Conservation (phyloP, 2,113 vertebrate species). For the Nothoprocta pentlandii region DNA sequence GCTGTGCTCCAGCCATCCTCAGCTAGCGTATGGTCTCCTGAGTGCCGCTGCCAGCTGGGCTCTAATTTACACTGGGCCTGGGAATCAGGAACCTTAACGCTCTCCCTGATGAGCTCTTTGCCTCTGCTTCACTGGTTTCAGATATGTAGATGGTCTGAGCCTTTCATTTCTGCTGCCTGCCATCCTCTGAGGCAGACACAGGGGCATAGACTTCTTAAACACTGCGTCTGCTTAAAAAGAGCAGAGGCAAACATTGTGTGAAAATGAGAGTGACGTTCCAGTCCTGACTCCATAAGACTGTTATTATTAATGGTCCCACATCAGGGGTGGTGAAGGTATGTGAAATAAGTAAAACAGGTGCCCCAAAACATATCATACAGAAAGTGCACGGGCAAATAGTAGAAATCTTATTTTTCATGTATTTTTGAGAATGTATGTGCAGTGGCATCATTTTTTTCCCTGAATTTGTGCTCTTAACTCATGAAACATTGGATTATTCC, state of each 20-base stretch:
- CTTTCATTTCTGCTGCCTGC: constrained; percentile 25
- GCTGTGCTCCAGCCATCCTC: constrained; percentile 70
- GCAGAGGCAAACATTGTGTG: neutral
- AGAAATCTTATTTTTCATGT: neutral
- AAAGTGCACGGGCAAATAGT: neutral
- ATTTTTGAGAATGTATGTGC: neutral
- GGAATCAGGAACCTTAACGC: constrained; percentile 43
- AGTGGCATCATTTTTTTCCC: neutral
- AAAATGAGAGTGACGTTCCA: neutral
- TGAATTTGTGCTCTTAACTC: neutral
- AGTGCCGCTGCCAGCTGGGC: constrained; percentile 67
- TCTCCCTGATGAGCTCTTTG: constrained; percentile 50
- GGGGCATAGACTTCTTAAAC: neutral
- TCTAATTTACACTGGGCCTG: constrained; percentile 56
- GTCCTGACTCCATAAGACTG: neutral
- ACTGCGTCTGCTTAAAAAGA: neutral
- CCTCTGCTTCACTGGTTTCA: constrained; percentile 67
- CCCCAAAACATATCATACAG: neutral
- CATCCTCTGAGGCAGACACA: constrained; percentile 25
- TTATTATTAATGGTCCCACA: neutral
- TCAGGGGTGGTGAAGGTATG: neutral
- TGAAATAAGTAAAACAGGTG: constrained; percentile 9
- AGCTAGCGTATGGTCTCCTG: constrained; percentile 65
- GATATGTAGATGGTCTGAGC: constrained; percentile 6
- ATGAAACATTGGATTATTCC: neutral